A percentile compares a stretch with the other conserved stretches of the same genome.
Evolutionary conservation across 2,797 vertebrate genomes (phyloP).

Genomic region (Poeciliopsis infans): DNA sequence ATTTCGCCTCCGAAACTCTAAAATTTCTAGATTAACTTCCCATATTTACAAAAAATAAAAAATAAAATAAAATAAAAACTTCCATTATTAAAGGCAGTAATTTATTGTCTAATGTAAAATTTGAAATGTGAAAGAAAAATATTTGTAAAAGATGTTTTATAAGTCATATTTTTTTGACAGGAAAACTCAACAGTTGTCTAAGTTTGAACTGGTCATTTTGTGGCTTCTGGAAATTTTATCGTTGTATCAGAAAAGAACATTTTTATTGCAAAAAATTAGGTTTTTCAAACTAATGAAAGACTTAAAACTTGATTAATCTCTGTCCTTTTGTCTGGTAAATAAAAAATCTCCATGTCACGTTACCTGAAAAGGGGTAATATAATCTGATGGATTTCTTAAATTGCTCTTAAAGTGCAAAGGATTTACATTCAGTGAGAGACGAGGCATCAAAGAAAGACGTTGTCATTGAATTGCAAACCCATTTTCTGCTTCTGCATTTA

Average conservation of each 20-base stretch:
- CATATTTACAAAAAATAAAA: neutral
- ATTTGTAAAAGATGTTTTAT: neutral
- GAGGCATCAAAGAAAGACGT: constrained; percentile 5
- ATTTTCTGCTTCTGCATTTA: constrained; percentile 32
- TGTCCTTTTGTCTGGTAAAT: neutral
- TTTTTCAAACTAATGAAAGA: neutral
- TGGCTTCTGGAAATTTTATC: neutral
- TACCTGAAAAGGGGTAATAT: neutral
- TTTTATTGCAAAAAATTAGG: neutral
- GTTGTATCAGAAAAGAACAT: neutral
- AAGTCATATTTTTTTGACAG: neutral
- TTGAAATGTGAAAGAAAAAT: neutral
- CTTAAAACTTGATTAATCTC: neutral
- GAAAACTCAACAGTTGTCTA: neutral
- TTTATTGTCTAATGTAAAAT: neutral
- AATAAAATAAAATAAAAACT: neutral
- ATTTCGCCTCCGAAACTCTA: neutral
- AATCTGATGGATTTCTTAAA: constrained; percentile 3
- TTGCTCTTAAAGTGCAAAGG: constrained; percentile 7
- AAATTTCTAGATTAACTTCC: neutral
- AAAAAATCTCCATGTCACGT: neutral
- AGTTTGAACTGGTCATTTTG: neutral
- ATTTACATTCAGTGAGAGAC: neutral
- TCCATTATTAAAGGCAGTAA: neutral
- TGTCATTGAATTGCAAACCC: constrained; percentile 26